These are phyloP conservation scores for Cyprinus carpio DNA, from an alignment of 2,113 vertebrate species.

Conservation along the genomic window DNA sequence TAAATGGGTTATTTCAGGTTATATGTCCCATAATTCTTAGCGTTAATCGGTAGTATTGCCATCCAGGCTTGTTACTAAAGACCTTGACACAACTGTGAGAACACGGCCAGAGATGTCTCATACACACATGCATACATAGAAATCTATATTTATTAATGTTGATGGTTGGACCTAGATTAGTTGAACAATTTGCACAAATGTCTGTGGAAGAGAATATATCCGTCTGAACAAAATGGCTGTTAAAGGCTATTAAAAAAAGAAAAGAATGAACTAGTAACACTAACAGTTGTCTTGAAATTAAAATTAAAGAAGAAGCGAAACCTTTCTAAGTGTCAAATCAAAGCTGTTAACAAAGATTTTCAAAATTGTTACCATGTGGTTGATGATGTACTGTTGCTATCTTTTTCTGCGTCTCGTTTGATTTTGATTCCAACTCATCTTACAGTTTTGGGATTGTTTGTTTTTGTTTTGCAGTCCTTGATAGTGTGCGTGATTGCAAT, in stretches of 20 bases:
- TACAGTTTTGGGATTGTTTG: slow-evolving; percentile 58
- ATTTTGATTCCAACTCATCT: slow-evolving; percentile 69
- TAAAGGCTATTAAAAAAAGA: slow-evolving; percentile 71
- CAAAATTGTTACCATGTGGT: slow-evolving; percentile 75
- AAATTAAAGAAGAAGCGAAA: slow-evolving; percentile 54
- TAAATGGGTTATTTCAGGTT: not conserved
- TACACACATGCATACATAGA: slow-evolving; percentile 40
- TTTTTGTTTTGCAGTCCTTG: slow-evolving; percentile 72
- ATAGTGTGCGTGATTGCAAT: slow-evolving; percentile 76
- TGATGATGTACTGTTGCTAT: slow-evolving; percentile 80
- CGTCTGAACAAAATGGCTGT: slow-evolving; percentile 88
- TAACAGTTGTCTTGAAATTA: slow-evolving; percentile 67
- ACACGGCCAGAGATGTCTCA: slow-evolving; percentile 44
- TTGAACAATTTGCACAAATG: slow-evolving; percentile 54
- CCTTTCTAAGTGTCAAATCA: slow-evolving; percentile 81
- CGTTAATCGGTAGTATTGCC: not conserved
- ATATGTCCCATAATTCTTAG: not conserved
- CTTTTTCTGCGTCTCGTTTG: slow-evolving; percentile 71
- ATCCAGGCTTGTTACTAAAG: not conserved
- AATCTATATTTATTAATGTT: slow-evolving; percentile 54
- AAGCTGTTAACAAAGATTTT: slow-evolving; percentile 76
- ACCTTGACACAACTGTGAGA: not conserved
- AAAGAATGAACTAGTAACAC: slow-evolving; percentile 48
- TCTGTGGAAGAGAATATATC: slow-evolving; percentile 60
- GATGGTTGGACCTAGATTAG: slow-evolving; percentile 40